Base-by-base conservation (phyloP, 30 jellyfish, hydroid and myxozoan genomes). In the Catostylus mosaicus region DNA sequence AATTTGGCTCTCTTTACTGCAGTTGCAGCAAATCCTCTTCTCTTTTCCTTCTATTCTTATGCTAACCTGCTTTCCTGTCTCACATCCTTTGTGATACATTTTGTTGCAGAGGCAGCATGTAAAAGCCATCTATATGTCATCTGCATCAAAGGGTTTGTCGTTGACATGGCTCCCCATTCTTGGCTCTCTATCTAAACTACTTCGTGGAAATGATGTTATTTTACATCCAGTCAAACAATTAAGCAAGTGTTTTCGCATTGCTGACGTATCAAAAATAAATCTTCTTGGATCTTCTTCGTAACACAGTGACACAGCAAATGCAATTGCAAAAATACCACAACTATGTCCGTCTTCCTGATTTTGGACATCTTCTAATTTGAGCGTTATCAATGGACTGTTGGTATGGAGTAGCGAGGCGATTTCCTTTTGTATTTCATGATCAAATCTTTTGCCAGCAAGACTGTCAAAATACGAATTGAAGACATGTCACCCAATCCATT, bases 311-410 rank as follows among this genome's bases (percentile, higher is more conserved):
- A 75, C 51, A 20, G 86, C 73, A 51, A 74, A 74, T 18, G 86
- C 86, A 52, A 27, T 52, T 23, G 86, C 86, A 74, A 74, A 74
- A 27, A 74, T 18, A n/a, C 86, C 86, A 51, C 86, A 74, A 50
- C 33, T 64, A 63, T 67, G 36, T 30, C 63, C 32, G 30, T 67
- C 80, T 67, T 61, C 63, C 80, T 67, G 80, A 31, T 67, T 61
- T 38, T 67, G 80, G 32, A 67, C 80, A 38, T 67, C 36, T 67
- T 67, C 80, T 63, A 67, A 32, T 33, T 67, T 67, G 63, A 67
- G 63, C 32, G 32, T 61, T 32, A 67, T 67, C 30, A 67, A 61
- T 38, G 32, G 80, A 34, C 30, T 67, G 32, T 67, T 67, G 32
- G 80, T 67, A 61, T 31, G 32, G 59, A 67, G 32, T 30, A 67